Conservation (phyloP, 2,113 vertebrate genomes). For the Nicator chloris region DNA sequence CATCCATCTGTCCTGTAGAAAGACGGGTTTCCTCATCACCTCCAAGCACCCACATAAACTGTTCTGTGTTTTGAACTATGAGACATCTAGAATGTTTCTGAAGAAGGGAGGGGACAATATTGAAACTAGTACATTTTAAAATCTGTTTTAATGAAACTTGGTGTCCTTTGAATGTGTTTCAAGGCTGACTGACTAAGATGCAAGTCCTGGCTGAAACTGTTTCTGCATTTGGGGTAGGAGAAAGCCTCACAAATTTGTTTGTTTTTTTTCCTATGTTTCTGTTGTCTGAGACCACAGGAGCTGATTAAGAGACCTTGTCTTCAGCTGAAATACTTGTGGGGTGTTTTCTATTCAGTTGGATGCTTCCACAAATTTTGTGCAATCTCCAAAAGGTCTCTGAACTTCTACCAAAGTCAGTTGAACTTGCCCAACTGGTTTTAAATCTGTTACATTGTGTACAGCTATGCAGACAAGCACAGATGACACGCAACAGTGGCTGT, state of each 20-base stretch:
- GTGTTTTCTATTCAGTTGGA: not conserved
- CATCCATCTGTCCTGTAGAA: not conserved
- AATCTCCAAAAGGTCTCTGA: not conserved
- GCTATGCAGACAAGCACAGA: not conserved
- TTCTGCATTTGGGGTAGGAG: not conserved
- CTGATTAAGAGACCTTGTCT: not conserved
- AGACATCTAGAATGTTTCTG: not conserved
- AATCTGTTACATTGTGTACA: not conserved
- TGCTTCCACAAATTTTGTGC: not conserved
- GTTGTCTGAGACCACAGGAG: not conserved
- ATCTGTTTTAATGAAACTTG: not conserved
- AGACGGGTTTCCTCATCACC: not conserved
- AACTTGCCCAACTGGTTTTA: not conserved
- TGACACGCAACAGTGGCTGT: not conserved
- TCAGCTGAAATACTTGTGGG: not conserved
- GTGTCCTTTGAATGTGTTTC: not conserved
- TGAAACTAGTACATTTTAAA: not conserved
- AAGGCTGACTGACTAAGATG: not conserved
- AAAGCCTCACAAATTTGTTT: not conserved
- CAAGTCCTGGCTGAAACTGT: not conserved
- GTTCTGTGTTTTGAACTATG: not conserved
- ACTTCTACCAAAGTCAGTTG: not conserved
- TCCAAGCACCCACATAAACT: not conserved
- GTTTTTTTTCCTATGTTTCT: rapidly evolving
- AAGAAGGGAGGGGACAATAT: not conserved